These are phyloP conservation scores for Caenorhabditis sp. DNA, from an alignment of 2,888 invertebrate species.

Conservation along the genomic window DNA sequence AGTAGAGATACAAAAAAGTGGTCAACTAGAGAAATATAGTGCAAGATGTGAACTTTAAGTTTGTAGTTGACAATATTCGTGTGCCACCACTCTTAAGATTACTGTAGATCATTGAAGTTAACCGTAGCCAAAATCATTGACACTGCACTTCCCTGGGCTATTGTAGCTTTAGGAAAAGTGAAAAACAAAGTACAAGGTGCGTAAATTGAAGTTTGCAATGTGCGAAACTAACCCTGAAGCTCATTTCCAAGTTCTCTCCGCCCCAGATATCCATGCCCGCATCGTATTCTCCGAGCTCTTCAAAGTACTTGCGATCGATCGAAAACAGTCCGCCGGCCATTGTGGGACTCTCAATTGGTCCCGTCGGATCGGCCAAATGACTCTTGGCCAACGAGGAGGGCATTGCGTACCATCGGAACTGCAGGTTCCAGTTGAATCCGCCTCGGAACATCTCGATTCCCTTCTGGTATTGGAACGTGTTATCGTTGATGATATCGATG, in stretches of 20 bases:
- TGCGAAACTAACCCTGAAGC: conserved; percentile 86
- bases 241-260: conserved; percentile 96
- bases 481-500: conserved; percentile 94
- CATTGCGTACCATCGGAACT: conserved; percentile 85
- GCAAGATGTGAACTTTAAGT: too few relatives aligned
- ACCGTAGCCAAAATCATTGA: too few relatives aligned
- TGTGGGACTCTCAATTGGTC: conserved; percentile 85
- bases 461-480: conserved; percentile 94
- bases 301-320: conserved; percentile 89
- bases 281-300: conserved; percentile 87
- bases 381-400: conserved; percentile 79
- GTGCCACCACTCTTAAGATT: too few relatives aligned
- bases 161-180: too few relatives aligned
- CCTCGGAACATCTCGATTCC: conserved; percentile 95
- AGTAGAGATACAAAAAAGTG: too few relatives aligned
- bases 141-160: too few relatives aligned
- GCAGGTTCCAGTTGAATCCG: conserved; percentile 97
- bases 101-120: too few relatives aligned
- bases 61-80: too few relatives aligned
- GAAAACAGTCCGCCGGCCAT: conserved; percentile 97
- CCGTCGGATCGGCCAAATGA: conserved; percentile 83
- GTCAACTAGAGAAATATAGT: too few relatives aligned
- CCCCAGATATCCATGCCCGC: conserved; percentile 91
- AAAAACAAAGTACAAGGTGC: too few relatives aligned
- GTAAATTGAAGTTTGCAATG: too few relatives aligned